Conservation (phyloP, 2,113 vertebrate species). For the Sander lucioperca region DNA sequence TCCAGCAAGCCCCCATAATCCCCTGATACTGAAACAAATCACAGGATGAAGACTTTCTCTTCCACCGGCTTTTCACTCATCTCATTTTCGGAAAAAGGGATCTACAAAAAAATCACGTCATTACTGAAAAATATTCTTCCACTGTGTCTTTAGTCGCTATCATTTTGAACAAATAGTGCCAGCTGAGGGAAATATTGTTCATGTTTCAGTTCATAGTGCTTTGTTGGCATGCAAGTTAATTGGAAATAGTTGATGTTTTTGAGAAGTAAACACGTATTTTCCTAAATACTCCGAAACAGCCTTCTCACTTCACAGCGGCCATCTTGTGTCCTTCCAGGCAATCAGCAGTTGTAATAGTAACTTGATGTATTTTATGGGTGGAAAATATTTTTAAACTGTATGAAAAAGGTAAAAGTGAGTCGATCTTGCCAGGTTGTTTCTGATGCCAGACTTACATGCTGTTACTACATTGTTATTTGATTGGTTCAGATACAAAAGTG, state of each 20-base stretch:
- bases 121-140: conserved; percentile 16
- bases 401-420: conserved; percentile 18
- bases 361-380: conserved; percentile 31
- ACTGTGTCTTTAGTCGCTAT: conserved; percentile 26
- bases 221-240: conserved; percentile 30
- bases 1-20: background rate
- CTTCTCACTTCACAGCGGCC: conserved; percentile 11
- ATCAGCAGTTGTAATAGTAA: conserved; percentile 11
- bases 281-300: conserved; percentile 19
- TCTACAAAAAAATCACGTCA: background rate
- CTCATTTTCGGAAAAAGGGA: background rate
- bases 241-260: conserved; percentile 34
- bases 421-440: conserved; percentile 27
- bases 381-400: conserved; percentile 8
- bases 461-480: conserved; percentile 64
- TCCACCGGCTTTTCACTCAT: conserved; percentile 12
- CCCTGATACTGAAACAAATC: background rate
- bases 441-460: conserved; percentile 58
- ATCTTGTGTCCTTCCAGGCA: conserved; percentile 37
- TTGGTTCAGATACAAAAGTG: conserved; percentile 48
- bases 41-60: conserved; percentile 18
- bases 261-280: conserved; percentile 30
- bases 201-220: conserved; percentile 30
- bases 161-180: background rate
- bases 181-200: background rate